A percentile compares a stretch with the other conserved stretches of the same genome.
These are phyloP conservation scores for Girardia tigrina DNA, from an alignment of 2,888 invertebrate genomes.

Conservation along the genomic window DNA sequence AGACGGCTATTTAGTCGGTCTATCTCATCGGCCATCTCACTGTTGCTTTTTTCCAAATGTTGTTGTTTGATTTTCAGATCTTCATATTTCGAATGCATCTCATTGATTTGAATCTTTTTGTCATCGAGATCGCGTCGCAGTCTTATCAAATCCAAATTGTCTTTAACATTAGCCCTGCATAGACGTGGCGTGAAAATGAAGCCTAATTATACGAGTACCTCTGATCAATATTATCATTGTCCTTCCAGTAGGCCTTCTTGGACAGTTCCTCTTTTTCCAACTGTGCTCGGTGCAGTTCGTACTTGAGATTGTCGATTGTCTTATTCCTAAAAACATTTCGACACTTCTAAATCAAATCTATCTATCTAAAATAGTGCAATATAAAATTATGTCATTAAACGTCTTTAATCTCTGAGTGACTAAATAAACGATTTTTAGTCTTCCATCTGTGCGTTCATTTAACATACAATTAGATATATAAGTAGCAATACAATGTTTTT, in stretches of 20 bases:
- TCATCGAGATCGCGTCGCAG: conserved; percentile 50
- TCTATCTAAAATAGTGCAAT: too few relatives aligned
- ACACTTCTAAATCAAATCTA: too few relatives aligned
- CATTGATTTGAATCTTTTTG: conserved; percentile 39
- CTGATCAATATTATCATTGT: neutral
- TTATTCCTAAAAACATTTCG: neutral
- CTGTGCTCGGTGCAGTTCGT: neutral
- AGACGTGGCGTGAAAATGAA: neutral
- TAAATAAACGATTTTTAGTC: too few relatives aligned
- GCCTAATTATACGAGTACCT: neutral
- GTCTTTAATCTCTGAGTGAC: too few relatives aligned
- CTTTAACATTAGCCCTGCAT: conserved; percentile 42
- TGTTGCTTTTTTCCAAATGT: neutral
- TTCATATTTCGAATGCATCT: conserved; percentile 7
- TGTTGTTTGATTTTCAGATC: neutral
- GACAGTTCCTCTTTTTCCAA: neutral
- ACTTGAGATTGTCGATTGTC: neutral
- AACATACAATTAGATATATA: too few relatives aligned
- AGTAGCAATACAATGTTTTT: too few relatives aligned
- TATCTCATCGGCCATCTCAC: conserved; percentile 2
- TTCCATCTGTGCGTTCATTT: too few relatives aligned
- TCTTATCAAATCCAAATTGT: conserved; percentile 51
- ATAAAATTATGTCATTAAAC: too few relatives aligned
- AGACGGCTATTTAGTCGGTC: neutral
- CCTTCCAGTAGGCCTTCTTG: neutral